Evolutionary conservation across 1,140 invertebrate genomes (phyloP).

Genomic region (Amphibalanus amphitrite): DNA sequence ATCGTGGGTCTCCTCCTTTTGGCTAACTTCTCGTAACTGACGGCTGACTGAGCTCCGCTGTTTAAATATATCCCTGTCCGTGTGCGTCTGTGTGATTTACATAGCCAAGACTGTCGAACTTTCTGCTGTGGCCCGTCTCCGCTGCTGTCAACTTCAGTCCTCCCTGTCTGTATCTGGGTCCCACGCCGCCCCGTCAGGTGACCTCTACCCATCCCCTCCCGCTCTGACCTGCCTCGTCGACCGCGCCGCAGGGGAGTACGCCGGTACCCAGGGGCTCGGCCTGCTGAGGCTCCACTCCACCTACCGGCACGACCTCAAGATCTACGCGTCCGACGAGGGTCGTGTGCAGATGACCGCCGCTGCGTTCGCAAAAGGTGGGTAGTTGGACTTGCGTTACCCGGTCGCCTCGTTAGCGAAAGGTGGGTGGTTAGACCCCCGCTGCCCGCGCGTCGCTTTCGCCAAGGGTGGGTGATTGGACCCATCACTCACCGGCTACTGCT

Average conservation of each 20-base stretch:
- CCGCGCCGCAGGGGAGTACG: constrained; percentile 51
- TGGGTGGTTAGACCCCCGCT: too few species aligned
- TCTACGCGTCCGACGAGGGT: constrained; percentile 98
- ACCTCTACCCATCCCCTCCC: background rate
- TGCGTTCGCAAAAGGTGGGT: constrained; percentile 87
- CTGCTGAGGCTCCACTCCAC: constrained; percentile 89
- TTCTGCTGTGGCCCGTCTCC: background rate
- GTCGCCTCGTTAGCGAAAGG: too few species aligned
- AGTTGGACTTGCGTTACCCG: too few species aligned
- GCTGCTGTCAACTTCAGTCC: background rate
- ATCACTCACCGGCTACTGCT: too few species aligned
- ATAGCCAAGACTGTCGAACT: too few species aligned
- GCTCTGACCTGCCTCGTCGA: background rate
- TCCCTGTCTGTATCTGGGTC: background rate
- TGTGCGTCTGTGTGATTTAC: background rate
- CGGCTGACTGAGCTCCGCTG: too few species aligned
- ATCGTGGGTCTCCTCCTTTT: too few species aligned
- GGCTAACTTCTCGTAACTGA: too few species aligned
- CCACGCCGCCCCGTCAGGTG: background rate
- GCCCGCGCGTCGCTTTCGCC: too few species aligned
- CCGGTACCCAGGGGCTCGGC: constrained; percentile 76
- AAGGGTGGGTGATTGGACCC: too few species aligned
- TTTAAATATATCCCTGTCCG: constrained; percentile 13
- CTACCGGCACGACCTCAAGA: constrained; percentile 96
- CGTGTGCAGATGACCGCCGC: constrained; percentile 99